These are phyloP conservation scores for Orthonevra nobilis DNA, from an alignment of 2,888 invertebrate species.

Conservation along the genomic window DNA sequence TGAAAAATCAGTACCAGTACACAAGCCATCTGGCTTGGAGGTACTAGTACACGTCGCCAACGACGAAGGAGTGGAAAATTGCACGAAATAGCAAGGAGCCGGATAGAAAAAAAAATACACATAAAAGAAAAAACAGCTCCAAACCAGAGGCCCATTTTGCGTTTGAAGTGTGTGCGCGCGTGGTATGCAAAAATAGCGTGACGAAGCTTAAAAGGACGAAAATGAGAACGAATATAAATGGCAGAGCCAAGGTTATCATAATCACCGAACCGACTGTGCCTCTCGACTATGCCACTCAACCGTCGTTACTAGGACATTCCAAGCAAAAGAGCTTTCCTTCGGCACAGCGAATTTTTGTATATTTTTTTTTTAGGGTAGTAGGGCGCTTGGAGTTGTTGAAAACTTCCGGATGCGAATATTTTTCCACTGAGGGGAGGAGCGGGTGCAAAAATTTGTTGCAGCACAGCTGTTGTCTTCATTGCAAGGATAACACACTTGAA, in stretches of 20 bases:
- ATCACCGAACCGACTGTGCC: constrained; percentile 42
- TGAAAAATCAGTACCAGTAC: constrained; percentile 56
- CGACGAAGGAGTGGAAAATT: constrained; percentile 55
- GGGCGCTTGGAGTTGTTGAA: constrained; percentile 43
- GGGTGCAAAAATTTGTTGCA: constrained; percentile 10
- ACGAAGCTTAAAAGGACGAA: constrained; percentile 55
- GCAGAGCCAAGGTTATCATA: constrained; percentile 68
- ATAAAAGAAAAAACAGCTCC: constrained; percentile 6
- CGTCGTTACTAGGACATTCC: constrained; percentile 30
- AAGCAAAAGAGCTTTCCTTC: constrained; percentile 6
- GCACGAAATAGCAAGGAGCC: constrained; percentile 7
- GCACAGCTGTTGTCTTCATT: constrained; percentile 26
- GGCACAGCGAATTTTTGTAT: no score
- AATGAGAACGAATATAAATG: constrained; percentile 63
- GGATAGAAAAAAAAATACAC: constrained; percentile 1
- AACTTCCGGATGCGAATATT: constrained; percentile 54
- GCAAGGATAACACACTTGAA: constrained; percentile 8
- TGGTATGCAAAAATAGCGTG: constrained; percentile 62
- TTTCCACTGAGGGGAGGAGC: no score
- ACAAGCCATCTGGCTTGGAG: no score
- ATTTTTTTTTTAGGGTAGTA: no score
- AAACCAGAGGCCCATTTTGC: constrained; percentile 60
- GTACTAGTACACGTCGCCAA: no score
- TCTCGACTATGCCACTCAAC: background rate
- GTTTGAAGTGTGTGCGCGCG: constrained; percentile 64